These are phyloP conservation scores for Ochropacha duplaris DNA, from an alignment of 2,888 invertebrate genomes.

Conservation along the genomic window DNA sequence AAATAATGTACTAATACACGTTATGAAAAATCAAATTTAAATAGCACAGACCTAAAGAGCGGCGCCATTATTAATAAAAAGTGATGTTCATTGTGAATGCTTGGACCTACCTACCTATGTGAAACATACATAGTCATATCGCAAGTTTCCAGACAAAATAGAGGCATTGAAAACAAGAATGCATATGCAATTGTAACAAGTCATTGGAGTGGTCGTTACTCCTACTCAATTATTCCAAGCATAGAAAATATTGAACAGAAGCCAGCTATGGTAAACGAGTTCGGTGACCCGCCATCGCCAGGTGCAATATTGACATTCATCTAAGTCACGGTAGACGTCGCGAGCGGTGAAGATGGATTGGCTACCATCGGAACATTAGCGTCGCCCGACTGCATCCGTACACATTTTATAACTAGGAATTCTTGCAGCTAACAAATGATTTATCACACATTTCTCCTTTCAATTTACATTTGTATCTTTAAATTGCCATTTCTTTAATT, in stretches of 20 bases:
- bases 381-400: constrained; percentile 22
- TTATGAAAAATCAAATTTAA: too few species aligned
- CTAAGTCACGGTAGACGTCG: constrained; percentile 48
- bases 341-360: constrained; percentile 55
- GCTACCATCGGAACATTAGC: constrained; percentile 43
- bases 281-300: constrained; percentile 41
- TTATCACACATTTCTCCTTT: not conserved
- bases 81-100: too few species aligned
- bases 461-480: not conserved
- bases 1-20: not conserved
- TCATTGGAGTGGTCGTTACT: not conserved
- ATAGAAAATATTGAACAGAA: not conserved
- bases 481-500: not conserved
- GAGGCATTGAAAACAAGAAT: not conserved
- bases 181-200: not conserved
- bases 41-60: too few species aligned
- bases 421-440: not conserved
- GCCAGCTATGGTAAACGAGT: constrained; percentile 17
- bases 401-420: not conserved
- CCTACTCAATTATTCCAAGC: not conserved
- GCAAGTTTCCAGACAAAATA: not conserved
- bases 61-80: too few species aligned
- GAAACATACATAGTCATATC: too few species aligned
- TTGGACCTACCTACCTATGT: not conserved
- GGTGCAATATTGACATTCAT: constrained; percentile 54